phyloP scores from a whole-genome alignment of 2,797 vertebrate genomes.

The Premnoplex brunnescens region DNA sequence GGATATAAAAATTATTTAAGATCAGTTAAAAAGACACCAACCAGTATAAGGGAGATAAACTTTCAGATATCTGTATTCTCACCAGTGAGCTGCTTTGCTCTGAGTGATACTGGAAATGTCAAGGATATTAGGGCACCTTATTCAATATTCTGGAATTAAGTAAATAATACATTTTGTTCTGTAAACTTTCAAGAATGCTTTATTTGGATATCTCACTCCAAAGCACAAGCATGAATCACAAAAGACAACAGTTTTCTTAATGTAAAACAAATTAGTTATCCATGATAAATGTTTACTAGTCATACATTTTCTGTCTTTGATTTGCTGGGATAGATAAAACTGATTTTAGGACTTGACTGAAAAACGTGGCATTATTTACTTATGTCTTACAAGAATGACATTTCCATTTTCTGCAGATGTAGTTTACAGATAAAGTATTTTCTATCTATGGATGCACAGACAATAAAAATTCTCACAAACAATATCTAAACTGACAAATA shows the following conservation, averaged over 20 bases:
- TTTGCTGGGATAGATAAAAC: not conserved
- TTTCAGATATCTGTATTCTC: not conserved
- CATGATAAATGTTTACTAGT: not conserved
- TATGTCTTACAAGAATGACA: not conserved
- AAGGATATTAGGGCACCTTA: not conserved
- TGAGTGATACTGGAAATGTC: not conserved
- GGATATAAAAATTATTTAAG: not conserved
- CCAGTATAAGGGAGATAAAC: not conserved
- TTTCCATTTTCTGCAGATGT: not conserved
- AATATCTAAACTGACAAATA: not conserved
- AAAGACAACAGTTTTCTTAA: not conserved
- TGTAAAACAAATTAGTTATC: not conserved
- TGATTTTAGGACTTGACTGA: not conserved
- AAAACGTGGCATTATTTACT: not conserved
- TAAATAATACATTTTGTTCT: not conserved
- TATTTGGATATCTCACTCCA: not conserved
- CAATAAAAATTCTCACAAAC: not conserved
- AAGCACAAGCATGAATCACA: not conserved
- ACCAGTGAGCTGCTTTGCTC: not conserved
- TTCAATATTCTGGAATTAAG: not conserved
- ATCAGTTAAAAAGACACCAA: not conserved
- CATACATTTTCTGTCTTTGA: not conserved
- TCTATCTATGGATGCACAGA: not conserved
- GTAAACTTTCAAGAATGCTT: not conserved
- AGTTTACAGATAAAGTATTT: not conserved